Base-by-base conservation (phyloP, 1,140 invertebrate species). In the Hyphantria cunea region DNA sequence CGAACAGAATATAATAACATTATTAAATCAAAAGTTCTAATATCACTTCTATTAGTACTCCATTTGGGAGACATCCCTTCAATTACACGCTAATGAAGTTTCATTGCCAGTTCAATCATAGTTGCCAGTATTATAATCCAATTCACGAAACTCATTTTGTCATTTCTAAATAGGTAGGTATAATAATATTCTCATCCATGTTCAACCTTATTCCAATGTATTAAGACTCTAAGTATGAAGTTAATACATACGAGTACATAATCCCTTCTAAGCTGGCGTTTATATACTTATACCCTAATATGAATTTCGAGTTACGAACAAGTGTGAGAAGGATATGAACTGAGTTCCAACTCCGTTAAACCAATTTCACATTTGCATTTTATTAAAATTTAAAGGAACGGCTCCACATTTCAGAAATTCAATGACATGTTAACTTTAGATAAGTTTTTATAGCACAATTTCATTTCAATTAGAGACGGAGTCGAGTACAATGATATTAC, bases 61-160 rank as follows among this genome's bases (percentile, higher is more conserved):
- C 32, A 56, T 42, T 42, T 47, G 25, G 11, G 31, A 47, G 53
- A 56, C 15, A 14, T 56, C 53, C n/a, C 12, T 47, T 47, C 31
- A 47, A 47, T 56, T 47, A 39, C 13, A 0, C 11, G 9, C 32
- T 56, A 56, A 56, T 47, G 42, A 47, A 47, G 53, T 47, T 45
- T 55, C 53, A 55, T 55, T 55, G 45, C 31, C 53, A 47, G 44
- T 55, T 56, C 53, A 56, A 56, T 56, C 53, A 56, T 56, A 56
- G 53, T 56, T 56, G 32, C 53, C 42, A 47, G 13, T 32, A 45
- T 13, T 9, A 56, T 56, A 56, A 56, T 56, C 44, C 31, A 56
- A 47, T 56, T 56, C 44, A 56, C 44, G 44, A 33, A 13, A 47
- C 53, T 17, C 25, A 33, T 42, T 56, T 56, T 56, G 32, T 47